Base-by-base conservation (phyloP, 2,888 invertebrate genomes). In the Malacosoma neustria region DNA sequence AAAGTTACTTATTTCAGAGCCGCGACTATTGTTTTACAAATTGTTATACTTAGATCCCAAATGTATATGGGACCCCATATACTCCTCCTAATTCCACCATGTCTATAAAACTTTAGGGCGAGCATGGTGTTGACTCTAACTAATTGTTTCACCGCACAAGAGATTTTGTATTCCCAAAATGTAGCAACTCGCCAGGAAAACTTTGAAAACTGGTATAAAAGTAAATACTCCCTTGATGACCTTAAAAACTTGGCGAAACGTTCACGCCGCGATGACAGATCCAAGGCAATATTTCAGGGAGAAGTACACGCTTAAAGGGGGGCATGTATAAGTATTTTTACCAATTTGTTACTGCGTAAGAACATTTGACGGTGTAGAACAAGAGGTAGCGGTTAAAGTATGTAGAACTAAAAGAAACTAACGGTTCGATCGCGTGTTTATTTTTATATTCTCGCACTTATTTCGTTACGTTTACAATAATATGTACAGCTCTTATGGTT, bases 271-370 rank as follows among this genome's bases (percentile, higher is more conserved):
- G 22, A 22, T 22, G 22, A 22, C 22, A 22, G 22, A 22, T 22
- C 22, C 22, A 3, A 5, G 22, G 22, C 22, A 22, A 22, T 22
- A 22, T 22, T 22, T 22, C 22, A 22, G 22, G 6, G 22, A 15
- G 29, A 0, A 14, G 30, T 7, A 32, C 39, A 14, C 3, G n/a
- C 33, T n/a, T n/a, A 36, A 11, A 32, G 5, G 12, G 11, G 6
- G 14, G 45, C 53, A 53, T 49, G 51, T 53, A 51, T 41, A 38
- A 45, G 39, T 39, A 44, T 44, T 48, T 39, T 45, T 43, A 33
- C 41, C 53, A 51, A 54, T 54, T 51, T 51, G 51, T 54, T 45
- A 46, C 37, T 40, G 31, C 33, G 37, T 32, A 14, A n/a, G 40
- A 39, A 43, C 45, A 44, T 47, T 47, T 43, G 38, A 44, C 38